Evolutionary conservation across 2,888 invertebrate species (phyloP), one percentile per base, ranked within the genome.

Genomic region (Ditula angustiorana): DNA sequence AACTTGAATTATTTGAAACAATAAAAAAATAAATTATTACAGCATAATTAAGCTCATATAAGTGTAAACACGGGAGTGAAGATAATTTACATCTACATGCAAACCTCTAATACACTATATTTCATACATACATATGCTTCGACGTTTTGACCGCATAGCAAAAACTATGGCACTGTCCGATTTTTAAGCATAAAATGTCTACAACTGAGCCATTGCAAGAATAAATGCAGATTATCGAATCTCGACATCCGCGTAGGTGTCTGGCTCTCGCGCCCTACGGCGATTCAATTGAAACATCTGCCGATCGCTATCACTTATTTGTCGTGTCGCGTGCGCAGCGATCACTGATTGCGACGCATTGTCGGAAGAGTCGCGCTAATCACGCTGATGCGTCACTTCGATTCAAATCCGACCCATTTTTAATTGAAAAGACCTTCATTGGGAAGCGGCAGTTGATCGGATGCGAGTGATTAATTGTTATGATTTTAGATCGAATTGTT

Each of bases 311-410:
- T 87, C 86, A 66, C 74, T 74, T 76, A 83, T 86, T 85, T 82
- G 82, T 83, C 80, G 79, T 74, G 86, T 80, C 85, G 83, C 86
- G 86, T 85, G 87, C 78, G 69, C 69, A 35, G 50, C 13, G 71
- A 71, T 75, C 69, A 69, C 81, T 85, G 85, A 87, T 86, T 86
- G 76, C 73, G 61, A 24, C 41, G 66, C 72, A 86, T 87, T 87
- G 86, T 86, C 80, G 80, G 81, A 82, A 82, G 81, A 69, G 52
- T 47, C 57, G 55, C 67, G 67, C 57, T 50, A 57, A 63, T 87
- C 86, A 86, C 76, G 86, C 83, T 87, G 88, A 88, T 86, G 78
- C 84, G 82, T 87, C 87, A 82, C 79, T 82, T 82, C 78, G 79
- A 83, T 80, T 78, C 72, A 80, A 84, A 84, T 81, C 80, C 77